A percentile compares a stretch with the other conserved stretches of the same genome.
phyloP scores from a whole-genome alignment of 2,797 vertebrate species.

The Hemitrygon akajei region DNA sequence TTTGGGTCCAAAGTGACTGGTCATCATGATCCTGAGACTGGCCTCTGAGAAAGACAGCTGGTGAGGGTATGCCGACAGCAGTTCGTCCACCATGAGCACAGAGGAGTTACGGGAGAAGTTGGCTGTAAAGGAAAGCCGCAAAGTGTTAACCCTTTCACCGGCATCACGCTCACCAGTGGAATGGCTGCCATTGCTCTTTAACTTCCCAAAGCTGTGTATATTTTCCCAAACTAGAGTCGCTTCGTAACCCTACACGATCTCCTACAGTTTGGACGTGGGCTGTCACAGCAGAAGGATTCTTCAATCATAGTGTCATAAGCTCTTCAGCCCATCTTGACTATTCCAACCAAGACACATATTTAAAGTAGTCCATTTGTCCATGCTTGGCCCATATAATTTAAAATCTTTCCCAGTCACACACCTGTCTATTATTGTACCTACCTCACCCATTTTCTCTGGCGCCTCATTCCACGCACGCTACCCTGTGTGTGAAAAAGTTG shows the following conservation, averaged over 20 bases:
- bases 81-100: conserved; percentile 94
- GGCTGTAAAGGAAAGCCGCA: conserved; percentile 53
- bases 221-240: neutral
- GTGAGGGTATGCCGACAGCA: conserved; percentile 88
- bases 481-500: too few species aligned
- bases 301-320: neutral
- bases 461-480: too few species aligned
- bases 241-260: neutral
- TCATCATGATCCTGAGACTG: conserved; percentile 97
- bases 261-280: neutral
- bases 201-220: neutral
- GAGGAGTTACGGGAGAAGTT: conserved; percentile 83
- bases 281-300: neutral
- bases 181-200: neutral
- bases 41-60: conserved; percentile 95
- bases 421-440: too few species aligned
- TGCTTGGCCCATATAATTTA: too few species aligned
- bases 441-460: too few species aligned
- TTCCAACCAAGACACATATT: too few species aligned
- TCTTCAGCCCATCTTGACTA: too few species aligned
- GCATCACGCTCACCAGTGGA: neutral
- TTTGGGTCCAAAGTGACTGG: conserved; percentile 90
- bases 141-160: neutral
- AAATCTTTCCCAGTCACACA: too few species aligned
- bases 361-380: too few species aligned